Conservation (phyloP, 1,140 invertebrate species). For the Lepidostoma basale region DNA sequence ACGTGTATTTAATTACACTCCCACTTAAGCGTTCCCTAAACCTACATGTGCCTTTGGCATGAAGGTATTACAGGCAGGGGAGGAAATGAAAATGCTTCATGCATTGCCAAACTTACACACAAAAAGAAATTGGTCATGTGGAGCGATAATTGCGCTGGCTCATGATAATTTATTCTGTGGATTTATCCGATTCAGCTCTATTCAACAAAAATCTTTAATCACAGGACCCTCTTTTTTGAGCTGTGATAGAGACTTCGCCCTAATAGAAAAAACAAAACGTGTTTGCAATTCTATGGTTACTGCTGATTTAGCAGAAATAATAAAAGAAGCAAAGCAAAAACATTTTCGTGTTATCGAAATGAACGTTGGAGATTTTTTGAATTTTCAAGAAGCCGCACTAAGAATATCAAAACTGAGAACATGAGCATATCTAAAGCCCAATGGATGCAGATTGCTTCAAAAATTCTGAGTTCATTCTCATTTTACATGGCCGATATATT, state of each 20-base stretch:
- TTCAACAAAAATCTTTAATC: conserved; percentile 16
- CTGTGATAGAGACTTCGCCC: conserved; percentile 6
- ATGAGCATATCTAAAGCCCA: background rate
- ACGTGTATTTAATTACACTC: no score
- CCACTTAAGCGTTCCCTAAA: no score
- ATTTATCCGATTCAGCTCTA: background rate
- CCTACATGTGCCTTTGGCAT: conserved; percentile 10
- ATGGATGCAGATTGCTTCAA: background rate
- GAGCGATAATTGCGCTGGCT: background rate
- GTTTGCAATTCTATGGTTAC: background rate
- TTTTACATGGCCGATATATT: no score
- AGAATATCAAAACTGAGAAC: background rate
- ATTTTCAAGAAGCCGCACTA: background rate
- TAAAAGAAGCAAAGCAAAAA: conserved; percentile 19
- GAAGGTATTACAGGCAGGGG: conserved; percentile 2
- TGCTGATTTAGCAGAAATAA: background rate
- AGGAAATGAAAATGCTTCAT: conserved; percentile 15
- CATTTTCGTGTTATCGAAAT: conserved; percentile 44
- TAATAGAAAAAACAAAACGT: conserved; percentile 6
- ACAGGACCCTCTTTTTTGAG: conserved; percentile 6
- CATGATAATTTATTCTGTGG: conserved; percentile 6
- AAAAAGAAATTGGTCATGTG: background rate
- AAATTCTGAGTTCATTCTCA: background rate
- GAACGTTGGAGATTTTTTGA: no score
- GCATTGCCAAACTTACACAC: background rate